Base-by-base conservation (phyloP, 1,140 invertebrate species). In the Nephila pilipes region DNA sequence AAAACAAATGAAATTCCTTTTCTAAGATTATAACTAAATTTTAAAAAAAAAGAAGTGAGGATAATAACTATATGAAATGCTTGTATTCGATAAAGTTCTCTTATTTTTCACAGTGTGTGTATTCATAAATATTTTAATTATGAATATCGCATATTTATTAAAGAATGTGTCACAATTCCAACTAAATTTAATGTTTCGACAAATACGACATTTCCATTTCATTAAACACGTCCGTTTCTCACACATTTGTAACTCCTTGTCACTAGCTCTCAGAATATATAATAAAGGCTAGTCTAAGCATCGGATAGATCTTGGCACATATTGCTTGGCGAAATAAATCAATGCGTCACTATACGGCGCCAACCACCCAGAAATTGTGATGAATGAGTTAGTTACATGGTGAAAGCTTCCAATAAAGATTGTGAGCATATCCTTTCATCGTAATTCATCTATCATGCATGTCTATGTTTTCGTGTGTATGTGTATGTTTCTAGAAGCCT, bases 361-460 rank as follows among this genome's bases (percentile, higher is more conserved):
- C 25, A 75, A 32, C 69, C 32, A 29, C 18, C 18, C 69, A 75
- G 69, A 75, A 75, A 75, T 75, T 75, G 69, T 75, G 69, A 75
- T 75, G 69, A 36, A 75, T 75, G 69, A 32, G 25, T 75, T 75
- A 32, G 69, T 75, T 75, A 75, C 69, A 75, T 36, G 69, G 32
- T 18, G 14, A 20, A 75, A 75, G 69, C 32, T 75, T 65, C 32
- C 69, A 32, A 36, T 75, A 32, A 75, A 75, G 32, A 29, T 32
- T 36, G 69, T 32, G 69, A 36, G 29, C 69, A 36, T 75, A 32
- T 18, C 69, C 69, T 75, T 75, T 75, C 18, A 75, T 75, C 25
- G 29, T 65, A 29, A 65, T 65, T 75, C 58, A 18, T 60, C 58
- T 36, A 75, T 75, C 29, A 75, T 75, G 32, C 32, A 75, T 75